These are phyloP conservation scores for Fragum sueziense DNA, from an alignment of 2,888 invertebrate species.

Conservation along the genomic window DNA sequence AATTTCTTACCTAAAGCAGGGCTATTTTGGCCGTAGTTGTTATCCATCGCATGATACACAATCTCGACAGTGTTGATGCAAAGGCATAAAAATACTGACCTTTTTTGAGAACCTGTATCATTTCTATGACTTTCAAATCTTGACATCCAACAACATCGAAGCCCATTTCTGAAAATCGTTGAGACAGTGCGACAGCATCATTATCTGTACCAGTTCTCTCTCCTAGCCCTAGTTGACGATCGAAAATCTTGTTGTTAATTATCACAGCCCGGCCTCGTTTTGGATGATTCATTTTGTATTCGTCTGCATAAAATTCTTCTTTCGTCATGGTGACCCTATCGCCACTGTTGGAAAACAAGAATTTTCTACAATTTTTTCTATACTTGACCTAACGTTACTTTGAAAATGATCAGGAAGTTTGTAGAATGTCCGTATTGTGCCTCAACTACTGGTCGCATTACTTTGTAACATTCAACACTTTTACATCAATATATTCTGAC, in stretches of 20 bases:
- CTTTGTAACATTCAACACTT: too few relatives aligned
- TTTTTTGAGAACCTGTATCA: slow-evolving; percentile 87
- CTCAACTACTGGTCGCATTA: too few relatives aligned
- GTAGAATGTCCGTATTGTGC: too few relatives aligned
- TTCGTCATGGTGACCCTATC: slow-evolving; percentile 38
- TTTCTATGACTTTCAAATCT: slow-evolving; percentile 87
- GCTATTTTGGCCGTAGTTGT: too few relatives aligned
- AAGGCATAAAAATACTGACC: slow-evolving; percentile 80
- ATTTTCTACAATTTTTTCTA: too few relatives aligned
- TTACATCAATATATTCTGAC: too few relatives aligned
- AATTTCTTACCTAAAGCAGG: too few relatives aligned
- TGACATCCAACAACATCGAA: slow-evolving; percentile 87
- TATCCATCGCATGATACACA: too few relatives aligned
- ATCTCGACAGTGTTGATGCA: too few relatives aligned
- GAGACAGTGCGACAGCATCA: slow-evolving; percentile 90
- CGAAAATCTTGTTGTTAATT: slow-evolving; percentile 94
- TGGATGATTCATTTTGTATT: slow-evolving; percentile 93
- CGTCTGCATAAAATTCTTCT: slow-evolving; percentile 77
- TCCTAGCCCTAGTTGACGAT: slow-evolving; percentile 76
- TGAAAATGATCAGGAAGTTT: too few relatives aligned
- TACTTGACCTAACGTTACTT: too few relatives aligned
- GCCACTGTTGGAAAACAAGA: slow-evolving; percentile 28
- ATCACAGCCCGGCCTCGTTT: slow-evolving; percentile 92
- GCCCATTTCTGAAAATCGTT: slow-evolving; percentile 84
- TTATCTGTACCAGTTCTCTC: slow-evolving; percentile 90